Evolutionary conservation across 2,888 invertebrate species (phyloP).

Genomic region (Podotricha telesiphe): DNA sequence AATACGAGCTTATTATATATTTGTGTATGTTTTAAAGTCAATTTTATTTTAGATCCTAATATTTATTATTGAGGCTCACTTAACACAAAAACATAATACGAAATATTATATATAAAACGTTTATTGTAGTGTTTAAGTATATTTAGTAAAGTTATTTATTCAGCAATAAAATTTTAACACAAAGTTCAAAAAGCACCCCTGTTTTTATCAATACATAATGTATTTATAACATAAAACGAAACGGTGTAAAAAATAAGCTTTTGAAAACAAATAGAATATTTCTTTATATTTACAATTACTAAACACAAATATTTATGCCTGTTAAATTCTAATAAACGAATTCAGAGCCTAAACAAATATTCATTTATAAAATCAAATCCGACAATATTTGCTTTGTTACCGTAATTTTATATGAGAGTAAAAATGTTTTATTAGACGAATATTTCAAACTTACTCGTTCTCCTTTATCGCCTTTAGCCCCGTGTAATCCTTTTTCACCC

Average conservation of each 20-base stretch:
- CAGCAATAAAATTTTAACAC: not conserved
- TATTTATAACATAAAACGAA: not conserved
- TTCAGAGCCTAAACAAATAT: constrained; percentile 26
- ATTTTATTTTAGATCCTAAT: not conserved
- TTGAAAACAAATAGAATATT: not conserved
- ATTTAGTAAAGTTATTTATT: not conserved
- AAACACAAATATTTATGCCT: not conserved
- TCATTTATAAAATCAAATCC: constrained; percentile 29
- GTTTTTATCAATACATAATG: not conserved
- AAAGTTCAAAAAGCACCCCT: not conserved
- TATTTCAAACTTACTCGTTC: constrained; percentile 85
- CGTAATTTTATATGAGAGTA: constrained; percentile 17
- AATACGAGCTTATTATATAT: not conserved
- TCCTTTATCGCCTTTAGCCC: constrained; percentile 87
- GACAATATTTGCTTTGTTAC: constrained; percentile 26
- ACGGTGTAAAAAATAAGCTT: not conserved
- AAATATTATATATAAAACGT: not conserved
- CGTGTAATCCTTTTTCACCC: constrained; percentile 85
- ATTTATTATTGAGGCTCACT: not conserved
- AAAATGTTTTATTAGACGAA: constrained; percentile 25
- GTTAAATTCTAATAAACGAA: constrained; percentile 15
- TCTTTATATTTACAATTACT: not conserved
- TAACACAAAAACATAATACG: not conserved
- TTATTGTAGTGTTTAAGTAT: too few species aligned
- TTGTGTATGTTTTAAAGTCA: not conserved